phyloP scores from a whole-genome alignment of 2,797 vertebrate species.

The Spondyliosoma cantharus region DNA sequence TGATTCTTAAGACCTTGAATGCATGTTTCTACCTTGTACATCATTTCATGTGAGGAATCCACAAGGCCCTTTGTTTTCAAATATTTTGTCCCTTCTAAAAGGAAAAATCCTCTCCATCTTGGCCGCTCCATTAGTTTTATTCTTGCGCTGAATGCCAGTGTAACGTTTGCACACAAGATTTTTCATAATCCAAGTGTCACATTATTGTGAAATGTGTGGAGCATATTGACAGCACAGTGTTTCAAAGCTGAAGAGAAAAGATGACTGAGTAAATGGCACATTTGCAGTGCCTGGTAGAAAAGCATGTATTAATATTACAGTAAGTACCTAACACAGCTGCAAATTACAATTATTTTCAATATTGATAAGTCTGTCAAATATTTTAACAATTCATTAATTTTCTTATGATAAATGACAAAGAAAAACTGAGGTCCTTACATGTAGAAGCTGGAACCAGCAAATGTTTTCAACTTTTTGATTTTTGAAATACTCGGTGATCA shows the following conservation, averaged over 20 bases:
- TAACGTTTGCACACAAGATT: neutral
- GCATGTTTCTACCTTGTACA: neutral
- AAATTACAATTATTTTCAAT: too few relatives aligned
- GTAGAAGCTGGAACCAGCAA: too few relatives aligned
- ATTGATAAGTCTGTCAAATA: too few relatives aligned
- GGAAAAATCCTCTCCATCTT: slow-evolving; percentile 3
- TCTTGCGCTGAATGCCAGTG: slow-evolving; percentile 3
- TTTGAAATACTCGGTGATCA: too few relatives aligned
- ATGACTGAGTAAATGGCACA: neutral
- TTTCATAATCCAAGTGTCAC: slow-evolving; percentile 9
- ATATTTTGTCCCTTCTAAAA: neutral
- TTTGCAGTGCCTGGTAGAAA: neutral
- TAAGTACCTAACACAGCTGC: too few relatives aligned
- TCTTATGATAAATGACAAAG: too few relatives aligned
- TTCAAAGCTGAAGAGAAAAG: slow-evolving; percentile 1
- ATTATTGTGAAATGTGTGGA: neutral
- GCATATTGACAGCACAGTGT: neutral
- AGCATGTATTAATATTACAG: too few relatives aligned
- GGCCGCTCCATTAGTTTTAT: neutral
- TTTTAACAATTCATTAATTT: too few relatives aligned
- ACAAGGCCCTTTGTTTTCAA: slow-evolving; percentile 11
- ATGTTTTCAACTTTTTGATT: too few relatives aligned
- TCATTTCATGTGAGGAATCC: slow-evolving; percentile 1
- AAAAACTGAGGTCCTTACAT: too few relatives aligned
- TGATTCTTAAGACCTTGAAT: neutral